Evolutionary conservation across 2,888 invertebrate genomes (phyloP), one percentile per base, ranked within the genome.

Genomic region (Euproctis similis): DNA sequence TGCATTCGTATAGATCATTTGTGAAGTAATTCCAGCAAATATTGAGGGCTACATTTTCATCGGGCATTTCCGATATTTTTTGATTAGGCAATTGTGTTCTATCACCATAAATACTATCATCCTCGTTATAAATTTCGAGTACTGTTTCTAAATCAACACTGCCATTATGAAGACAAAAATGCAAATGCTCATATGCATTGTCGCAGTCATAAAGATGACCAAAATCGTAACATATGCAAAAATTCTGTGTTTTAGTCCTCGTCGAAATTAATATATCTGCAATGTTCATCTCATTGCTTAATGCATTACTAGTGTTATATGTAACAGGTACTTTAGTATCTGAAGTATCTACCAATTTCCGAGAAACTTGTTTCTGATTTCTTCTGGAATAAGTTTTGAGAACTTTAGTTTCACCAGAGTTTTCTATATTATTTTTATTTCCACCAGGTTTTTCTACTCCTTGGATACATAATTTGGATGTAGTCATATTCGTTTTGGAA

Each of bases 381-480:
- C 33, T 42, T 28, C 49, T 59, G 37, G 39, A 34, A 45, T 75
- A 76, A 5, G 69, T 73, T 53, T 57, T 72, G 9, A 57, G 12
- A 34, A 42, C 37, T 29, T 44, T 39, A 11, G 24, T 11, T 24
- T 34, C 23, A 20, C 23, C 22, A 12, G 14, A 10, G 10, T 22
- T 20, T 32, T 31, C 26, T 24, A 8, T 23, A 7, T 26, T 35
- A 14, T 20, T 25, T 22, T 28, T 16, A 23, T 26, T 26, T 41
- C 77, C 76, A 57, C 76, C 80, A 30, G 78, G 77, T 41, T 74
- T 74, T 56, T 77, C 77, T 6, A 73, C 72, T 20, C 74, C 75
- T 50, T 75, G 72, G 32, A 66, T 61, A 44, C 53, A 62, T 34
- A 68, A 49, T 50, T 76, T 76, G 2, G 70, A 65, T 39, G 59